Base-by-base conservation (phyloP, 2,888 invertebrate species). In the Ethmia dodecea region DNA sequence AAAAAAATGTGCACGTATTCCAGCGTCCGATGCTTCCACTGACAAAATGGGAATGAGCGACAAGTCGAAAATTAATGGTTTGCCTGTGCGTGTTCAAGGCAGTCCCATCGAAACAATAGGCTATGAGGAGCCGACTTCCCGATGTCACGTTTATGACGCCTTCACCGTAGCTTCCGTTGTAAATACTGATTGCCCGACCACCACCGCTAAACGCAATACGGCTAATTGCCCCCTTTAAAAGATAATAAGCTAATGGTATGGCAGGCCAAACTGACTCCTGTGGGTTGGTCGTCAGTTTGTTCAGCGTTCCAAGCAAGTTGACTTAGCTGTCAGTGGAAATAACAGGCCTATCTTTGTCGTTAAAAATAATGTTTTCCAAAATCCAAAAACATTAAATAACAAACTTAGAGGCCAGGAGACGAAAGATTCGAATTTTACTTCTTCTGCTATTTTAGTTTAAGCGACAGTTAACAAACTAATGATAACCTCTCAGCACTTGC, bases 161-260 rank as follows among this genome's bases (percentile, higher is more conserved):
- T 51, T 60, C 65, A 49, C 60, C 58, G 64, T 58, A 55, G 60
- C 61, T 55, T 60, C 68, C 60, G 67, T 64, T 68, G 72, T 80
- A 78, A 79, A 78, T 75, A 75, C 70, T 70, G 73, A 80, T 81
- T 74, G 75, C 63, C 59, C 61, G 60, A 60, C 68, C 66, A 61
- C 67, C 67, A 56, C 60, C 57, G 51, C 66, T 49, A 55, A 68
- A 69, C 59, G 57, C 68, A 75, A 76, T 79, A 76, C 63, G 61
- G 53, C 67, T 79, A 78, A 81, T 83, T 76, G 80, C 73, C 71
- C 71, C 72, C n/a, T 77, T 78, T 39, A 68, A 80, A 79, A 70
- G 60, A 68, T 70, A 73, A 77, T 78, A 65, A 70, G 81, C 79
- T 79, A 77, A n/a, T n/a, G n/a, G n/a, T n/a, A n/a, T n/a, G n/a